Conservation (phyloP, 2,797 vertebrate species). For the Oryzias dopingdopingensis region DNA sequence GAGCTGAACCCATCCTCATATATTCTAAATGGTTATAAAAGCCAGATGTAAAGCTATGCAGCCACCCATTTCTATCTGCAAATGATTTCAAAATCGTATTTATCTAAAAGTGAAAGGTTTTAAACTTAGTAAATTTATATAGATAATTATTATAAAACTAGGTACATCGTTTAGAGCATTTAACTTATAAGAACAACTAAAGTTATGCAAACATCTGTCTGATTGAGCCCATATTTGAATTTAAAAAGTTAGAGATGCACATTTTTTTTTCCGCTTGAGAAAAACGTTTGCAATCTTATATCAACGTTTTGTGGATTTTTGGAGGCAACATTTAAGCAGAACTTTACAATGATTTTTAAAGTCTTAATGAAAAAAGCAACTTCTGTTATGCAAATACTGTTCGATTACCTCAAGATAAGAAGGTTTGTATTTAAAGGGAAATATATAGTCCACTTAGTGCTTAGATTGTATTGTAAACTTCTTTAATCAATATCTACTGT, state of each 20-base stretch:
- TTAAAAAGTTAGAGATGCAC: slow-evolving; percentile 16
- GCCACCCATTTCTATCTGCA: slow-evolving; percentile 51
- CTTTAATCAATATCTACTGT: slow-evolving; percentile 38
- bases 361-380: slow-evolving; percentile 41
- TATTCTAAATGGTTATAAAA: slow-evolving; percentile 19
- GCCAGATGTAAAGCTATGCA: slow-evolving; percentile 66
- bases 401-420: slow-evolving; percentile 71
- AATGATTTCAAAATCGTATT: slow-evolving; percentile 34
- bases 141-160: neutral
- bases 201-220: slow-evolving; percentile 17
- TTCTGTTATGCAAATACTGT: slow-evolving; percentile 74
- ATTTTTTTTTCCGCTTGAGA: slow-evolving; percentile 34
- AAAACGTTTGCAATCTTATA: slow-evolving; percentile 57
- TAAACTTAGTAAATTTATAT: slow-evolving; percentile 6
- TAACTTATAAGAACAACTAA: slow-evolving; percentile 13
- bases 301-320: slow-evolving; percentile 34
- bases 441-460: slow-evolving; percentile 37
- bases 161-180: slow-evolving; percentile 33
- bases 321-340: slow-evolving; percentile 24
- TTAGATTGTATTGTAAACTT: slow-evolving; percentile 39
- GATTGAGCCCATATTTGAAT: slow-evolving; percentile 23
- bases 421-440: slow-evolving; percentile 39
- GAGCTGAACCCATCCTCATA: slow-evolving; percentile 28
- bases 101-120: slow-evolving; percentile 34
- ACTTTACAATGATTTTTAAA: slow-evolving; percentile 30